Evolutionary conservation across 2,888 invertebrate species (phyloP).

Genomic region (Sussaba pulchella): DNA sequence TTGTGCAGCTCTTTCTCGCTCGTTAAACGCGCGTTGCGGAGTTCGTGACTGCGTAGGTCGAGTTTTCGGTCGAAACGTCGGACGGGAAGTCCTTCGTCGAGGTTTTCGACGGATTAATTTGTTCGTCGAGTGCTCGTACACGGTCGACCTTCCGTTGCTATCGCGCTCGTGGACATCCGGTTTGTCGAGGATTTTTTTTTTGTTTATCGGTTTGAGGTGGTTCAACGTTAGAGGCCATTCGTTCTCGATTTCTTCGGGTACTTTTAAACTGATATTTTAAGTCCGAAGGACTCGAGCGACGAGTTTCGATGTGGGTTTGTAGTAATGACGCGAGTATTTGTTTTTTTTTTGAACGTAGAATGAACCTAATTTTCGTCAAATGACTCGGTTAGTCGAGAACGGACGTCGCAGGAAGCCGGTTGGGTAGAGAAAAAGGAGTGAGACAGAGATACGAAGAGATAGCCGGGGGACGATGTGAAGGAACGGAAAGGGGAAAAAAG

Average conservation of each 20-base stretch:
- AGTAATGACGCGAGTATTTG: conserved; percentile 53
- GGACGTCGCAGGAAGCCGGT: conserved; percentile 73
- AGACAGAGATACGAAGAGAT: conserved; percentile 5
- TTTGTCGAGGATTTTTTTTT: background rate
- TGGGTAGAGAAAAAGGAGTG: conserved; percentile 60
- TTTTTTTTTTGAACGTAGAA: conserved; percentile 61
- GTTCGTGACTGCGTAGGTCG: no score
- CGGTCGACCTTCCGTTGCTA: conserved; percentile 50
- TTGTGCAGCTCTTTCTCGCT: no score
- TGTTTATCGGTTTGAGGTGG: conserved; percentile 22
- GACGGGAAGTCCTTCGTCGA: conserved; percentile 44
- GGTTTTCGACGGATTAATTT: conserved; percentile 53
- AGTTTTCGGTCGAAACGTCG: conserved; percentile 11
- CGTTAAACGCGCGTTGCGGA: no score
- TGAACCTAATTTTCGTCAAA: conserved; percentile 76
- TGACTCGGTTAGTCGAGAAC: conserved; percentile 68
- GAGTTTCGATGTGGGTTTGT: background rate
- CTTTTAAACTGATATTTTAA: background rate
- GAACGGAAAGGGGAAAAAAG: conserved; percentile 45
- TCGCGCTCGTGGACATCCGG: conserved; percentile 54
- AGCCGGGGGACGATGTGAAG: conserved; percentile 15
- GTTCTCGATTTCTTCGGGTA: background rate
- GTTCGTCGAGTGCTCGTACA: conserved; percentile 3
- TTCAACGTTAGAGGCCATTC: background rate
- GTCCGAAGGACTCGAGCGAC: conserved; percentile 6